These are phyloP conservation scores for Numenius phaeopus DNA, from an alignment of 2,797 vertebrate species.

Conservation along the genomic window DNA sequence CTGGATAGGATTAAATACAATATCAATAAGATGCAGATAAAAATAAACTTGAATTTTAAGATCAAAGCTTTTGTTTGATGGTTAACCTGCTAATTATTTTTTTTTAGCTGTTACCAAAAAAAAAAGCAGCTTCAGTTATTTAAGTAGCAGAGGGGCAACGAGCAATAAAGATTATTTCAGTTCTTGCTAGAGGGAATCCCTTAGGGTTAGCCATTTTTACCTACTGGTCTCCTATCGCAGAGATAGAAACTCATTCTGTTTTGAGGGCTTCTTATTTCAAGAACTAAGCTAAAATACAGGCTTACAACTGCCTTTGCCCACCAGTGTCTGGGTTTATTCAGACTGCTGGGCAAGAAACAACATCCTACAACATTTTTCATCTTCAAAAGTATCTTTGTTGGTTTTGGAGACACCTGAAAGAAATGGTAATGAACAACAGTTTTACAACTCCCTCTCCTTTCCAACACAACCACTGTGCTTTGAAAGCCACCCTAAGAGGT, in stretches of 20 bases:
- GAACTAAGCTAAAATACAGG: background rate
- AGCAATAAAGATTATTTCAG: background rate
- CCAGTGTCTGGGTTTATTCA: background rate
- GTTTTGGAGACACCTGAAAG: background rate
- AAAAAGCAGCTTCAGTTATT: background rate
- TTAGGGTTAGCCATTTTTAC: background rate
- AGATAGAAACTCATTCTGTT: background rate
- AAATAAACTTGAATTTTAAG: background rate
- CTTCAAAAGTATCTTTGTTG: slow-evolving; percentile 40
- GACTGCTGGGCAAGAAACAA: background rate
- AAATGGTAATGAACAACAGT: slow-evolving; percentile 15
- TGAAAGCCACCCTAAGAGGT: slow-evolving; percentile 26
- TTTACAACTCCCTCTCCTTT: background rate
- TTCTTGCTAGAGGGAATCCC: background rate
- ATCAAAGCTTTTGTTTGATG: background rate
- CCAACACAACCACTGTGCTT: slow-evolving; percentile 22
- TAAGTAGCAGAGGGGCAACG: background rate
- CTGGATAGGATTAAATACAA: background rate
- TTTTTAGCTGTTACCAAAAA: background rate
- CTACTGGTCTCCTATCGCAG: background rate
- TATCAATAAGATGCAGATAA: background rate
- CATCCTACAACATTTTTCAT: background rate
- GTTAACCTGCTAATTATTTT: background rate
- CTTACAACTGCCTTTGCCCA: background rate
- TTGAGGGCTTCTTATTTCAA: background rate